Evolutionary conservation across 2,113 vertebrate genomes (phyloP).

Genomic region (Brachionichthys hirsutus): DNA sequence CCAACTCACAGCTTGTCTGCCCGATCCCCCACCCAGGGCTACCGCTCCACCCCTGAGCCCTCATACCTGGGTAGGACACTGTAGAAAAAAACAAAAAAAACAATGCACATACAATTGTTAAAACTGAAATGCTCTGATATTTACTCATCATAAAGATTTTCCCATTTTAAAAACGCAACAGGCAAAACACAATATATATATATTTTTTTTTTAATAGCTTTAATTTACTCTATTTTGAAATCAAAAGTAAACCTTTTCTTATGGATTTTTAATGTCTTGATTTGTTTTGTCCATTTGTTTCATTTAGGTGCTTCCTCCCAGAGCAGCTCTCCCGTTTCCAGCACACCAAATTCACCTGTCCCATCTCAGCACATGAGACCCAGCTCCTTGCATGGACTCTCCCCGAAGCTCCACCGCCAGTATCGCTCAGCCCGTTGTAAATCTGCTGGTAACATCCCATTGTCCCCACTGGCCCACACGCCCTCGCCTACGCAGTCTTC

Average conservation of each 20-base stretch:
- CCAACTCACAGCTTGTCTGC: slow-evolving; percentile 88
- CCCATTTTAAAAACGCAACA: too few relatives aligned
- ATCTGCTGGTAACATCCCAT: slow-evolving; percentile 90
- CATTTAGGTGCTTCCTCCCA: slow-evolving; percentile 85
- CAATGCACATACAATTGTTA: not conserved
- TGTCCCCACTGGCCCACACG: slow-evolving; percentile 89
- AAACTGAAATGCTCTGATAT: too few relatives aligned
- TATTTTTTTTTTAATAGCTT: too few relatives aligned
- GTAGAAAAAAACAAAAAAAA: too few relatives aligned
- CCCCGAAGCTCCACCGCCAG: slow-evolving; percentile 90
- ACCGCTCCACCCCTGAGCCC: slow-evolving; percentile 86
- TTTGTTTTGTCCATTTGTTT: not conserved
- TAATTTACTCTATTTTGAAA: slow-evolving; percentile 2
- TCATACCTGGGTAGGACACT: slow-evolving; percentile 79
- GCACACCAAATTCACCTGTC: slow-evolving; percentile 90
- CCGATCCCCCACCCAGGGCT: slow-evolving; percentile 89
- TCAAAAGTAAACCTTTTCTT: not conserved
- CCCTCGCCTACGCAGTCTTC: slow-evolving; percentile 90
- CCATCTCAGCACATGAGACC: slow-evolving; percentile 90
- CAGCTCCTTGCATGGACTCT: slow-evolving; percentile 89
- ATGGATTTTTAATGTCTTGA: not conserved
- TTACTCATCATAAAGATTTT: too few relatives aligned
- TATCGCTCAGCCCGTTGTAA: slow-evolving; percentile 93
- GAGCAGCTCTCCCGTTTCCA: slow-evolving; percentile 90
- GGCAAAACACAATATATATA: too few relatives aligned